Base-by-base conservation (phyloP, 2,888 invertebrate genomes). In the Orgyia antiqua region DNA sequence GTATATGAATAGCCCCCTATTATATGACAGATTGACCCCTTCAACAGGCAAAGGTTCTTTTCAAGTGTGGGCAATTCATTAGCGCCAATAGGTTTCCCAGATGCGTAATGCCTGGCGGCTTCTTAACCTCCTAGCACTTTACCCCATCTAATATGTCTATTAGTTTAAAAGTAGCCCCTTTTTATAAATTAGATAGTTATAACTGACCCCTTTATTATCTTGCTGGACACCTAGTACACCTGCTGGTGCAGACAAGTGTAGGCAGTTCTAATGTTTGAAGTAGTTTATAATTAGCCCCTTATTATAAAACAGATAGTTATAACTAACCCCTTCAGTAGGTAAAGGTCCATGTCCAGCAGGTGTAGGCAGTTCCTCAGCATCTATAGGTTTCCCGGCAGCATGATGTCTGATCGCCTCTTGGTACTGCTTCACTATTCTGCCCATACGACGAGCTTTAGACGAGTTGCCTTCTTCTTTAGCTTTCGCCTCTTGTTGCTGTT, bases 391-490 rank as follows among this genome's bases (percentile, higher is more conserved):
- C 0, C 97, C 97, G 2, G 91, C 90, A 43, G 93, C 91, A 58
- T 94, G 88, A n/a, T 87, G 64, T 63, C 92, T 93, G 13, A 98
- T 90, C 0, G 97, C 97, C 49, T 94, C 94, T 60, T 94, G 91
- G 64, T 94, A 98, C 74, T 98, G 97, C 77, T 97, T 97, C 18
- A 95, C 93, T 50, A 98, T 96, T 27, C 98, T 89, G 0, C 94
- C 95, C 88, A 96, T 93, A 30, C 97, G 88, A 32, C 98, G 88
- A 0, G 93, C 94, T 76, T 98, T 98, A 15, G 96, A 92, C 0
- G 90, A 75, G 67, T 97, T 97, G 2, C 91, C 93, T 52, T 94
- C 92, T 31, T 89, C 90, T 66, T 94, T 91, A 2, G 96, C 95
- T 34, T 91, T 88, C 11, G 90, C 87, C 73, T 93, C 93, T 69